Evolutionary conservation across 2,888 invertebrate genomes (phyloP).

Genomic region (Drosophila anceps): DNA sequence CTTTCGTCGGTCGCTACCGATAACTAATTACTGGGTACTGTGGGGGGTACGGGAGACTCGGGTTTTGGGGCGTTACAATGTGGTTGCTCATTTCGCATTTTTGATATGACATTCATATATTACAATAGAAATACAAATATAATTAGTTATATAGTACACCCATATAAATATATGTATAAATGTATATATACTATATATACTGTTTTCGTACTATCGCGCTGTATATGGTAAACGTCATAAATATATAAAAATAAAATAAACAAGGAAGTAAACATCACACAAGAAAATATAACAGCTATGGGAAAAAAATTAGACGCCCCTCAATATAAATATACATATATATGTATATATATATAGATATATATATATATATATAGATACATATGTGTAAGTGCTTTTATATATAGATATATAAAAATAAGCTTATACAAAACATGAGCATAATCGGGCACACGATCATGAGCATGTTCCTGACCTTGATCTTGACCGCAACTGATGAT

Average conservation of each 20-base stretch:
- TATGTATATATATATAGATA: not conserved
- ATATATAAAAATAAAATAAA: not conserved
- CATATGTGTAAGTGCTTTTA: not conserved
- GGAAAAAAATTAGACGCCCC: slow-evolving; percentile 7
- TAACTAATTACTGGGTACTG: slow-evolving; percentile 26
- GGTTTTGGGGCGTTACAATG: not conserved
- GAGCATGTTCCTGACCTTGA: slow-evolving; percentile 5
- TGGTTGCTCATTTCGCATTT: slow-evolving; percentile 21
- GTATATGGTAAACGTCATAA: not conserved
- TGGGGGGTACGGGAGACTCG: not conserved
- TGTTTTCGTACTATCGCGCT: slow-evolving; percentile 1
- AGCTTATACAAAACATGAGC: slow-evolving; percentile 50
- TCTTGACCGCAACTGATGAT: not conserved
- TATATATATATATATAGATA: not conserved
- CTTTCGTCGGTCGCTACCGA: slow-evolving; percentile 18
- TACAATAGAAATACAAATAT: slow-evolving; percentile 56
- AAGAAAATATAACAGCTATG: not conserved
- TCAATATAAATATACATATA: not conserved
- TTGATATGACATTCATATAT: slow-evolving; percentile 52
- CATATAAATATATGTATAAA: not conserved
- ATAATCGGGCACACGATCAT: slow-evolving; percentile 2
- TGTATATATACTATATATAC: slow-evolving; percentile 5
- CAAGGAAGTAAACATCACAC: not conserved
- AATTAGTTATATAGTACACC: slow-evolving; percentile 46
- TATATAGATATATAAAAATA: slow-evolving; percentile 60